These are phyloP conservation scores for Stictonetta naevosa DNA, from an alignment of 2,113 vertebrate genomes.

Conservation along the genomic window DNA sequence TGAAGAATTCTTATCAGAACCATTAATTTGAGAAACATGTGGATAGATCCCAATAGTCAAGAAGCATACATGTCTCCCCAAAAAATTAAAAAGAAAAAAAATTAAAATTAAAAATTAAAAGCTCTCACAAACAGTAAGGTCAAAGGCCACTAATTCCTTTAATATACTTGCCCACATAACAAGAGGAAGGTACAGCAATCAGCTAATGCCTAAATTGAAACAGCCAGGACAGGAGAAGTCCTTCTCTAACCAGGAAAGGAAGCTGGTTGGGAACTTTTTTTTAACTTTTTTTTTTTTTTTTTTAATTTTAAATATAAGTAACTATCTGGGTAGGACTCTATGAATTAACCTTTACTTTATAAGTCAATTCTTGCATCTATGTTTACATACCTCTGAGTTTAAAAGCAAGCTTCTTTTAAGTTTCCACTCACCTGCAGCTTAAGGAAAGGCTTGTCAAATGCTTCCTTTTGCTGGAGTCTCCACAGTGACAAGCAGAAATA, in stretches of 20 bases:
- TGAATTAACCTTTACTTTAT: background rate
- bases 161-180: background rate
- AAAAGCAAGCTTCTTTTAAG: background rate
- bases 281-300: background rate
- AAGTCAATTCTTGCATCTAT: background rate
- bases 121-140: background rate
- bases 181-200: background rate
- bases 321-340: accelerated
- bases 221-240: background rate
- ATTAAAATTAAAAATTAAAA: background rate
- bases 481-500: background rate
- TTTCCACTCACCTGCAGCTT: background rate
- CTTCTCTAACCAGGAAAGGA: background rate
- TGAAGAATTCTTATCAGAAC: background rate
- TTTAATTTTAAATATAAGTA: background rate
- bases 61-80: background rate
- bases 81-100: background rate
- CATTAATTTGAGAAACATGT: background rate
- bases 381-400: accelerated
- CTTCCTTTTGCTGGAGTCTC: background rate
- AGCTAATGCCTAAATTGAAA: background rate
- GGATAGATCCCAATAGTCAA: background rate
- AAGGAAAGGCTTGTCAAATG: background rate
- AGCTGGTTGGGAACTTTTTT: background rate
- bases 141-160: background rate